phyloP scores from a whole-genome alignment of 2,888 invertebrate species.

The Amphipyra berbera region DNA sequence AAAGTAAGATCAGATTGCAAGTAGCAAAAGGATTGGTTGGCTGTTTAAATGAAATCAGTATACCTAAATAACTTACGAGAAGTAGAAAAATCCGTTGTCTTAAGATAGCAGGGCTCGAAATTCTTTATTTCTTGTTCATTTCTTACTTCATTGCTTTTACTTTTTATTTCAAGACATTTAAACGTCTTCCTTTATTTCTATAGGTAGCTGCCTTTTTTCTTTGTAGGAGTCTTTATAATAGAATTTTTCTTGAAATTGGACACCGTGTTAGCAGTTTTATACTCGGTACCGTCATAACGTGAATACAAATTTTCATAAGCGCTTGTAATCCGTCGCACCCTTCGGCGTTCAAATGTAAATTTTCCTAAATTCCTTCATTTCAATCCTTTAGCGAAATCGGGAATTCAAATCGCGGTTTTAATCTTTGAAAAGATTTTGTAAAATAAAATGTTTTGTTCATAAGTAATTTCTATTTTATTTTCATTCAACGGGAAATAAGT shows the following conservation, averaged over 20 bases:
- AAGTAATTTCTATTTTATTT: slow-evolving; percentile 7
- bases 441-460: slow-evolving; percentile 23
- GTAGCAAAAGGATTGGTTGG: too few relatives aligned
- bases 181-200: slow-evolving; percentile 20
- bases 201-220: slow-evolving; percentile 26
- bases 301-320: slow-evolving; percentile 73
- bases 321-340: slow-evolving; percentile 67
- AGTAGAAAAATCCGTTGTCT: slow-evolving; percentile 12
- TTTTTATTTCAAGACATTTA: slow-evolving; percentile 41
- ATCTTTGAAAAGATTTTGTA: slow-evolving; percentile 31
- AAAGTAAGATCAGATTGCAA: too few relatives aligned
- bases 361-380: slow-evolving; percentile 67
- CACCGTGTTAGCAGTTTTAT: slow-evolving; percentile 52
- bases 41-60: too few relatives aligned
- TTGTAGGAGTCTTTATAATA: slow-evolving; percentile 40
- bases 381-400: slow-evolving; percentile 72
- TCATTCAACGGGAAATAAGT: not conserved
- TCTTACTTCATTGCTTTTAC: slow-evolving; percentile 26
- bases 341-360: slow-evolving; percentile 71
- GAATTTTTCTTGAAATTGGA: slow-evolving; percentile 43
- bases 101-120: slow-evolving; percentile 24
- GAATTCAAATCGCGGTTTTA: slow-evolving; percentile 63
- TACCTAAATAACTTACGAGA: not conserved
- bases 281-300: slow-evolving; percentile 51
- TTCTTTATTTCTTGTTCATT: slow-evolving; percentile 40